phyloP scores from a whole-genome alignment of 2,888 invertebrate genomes.

The Drosophila lutescens region DNA sequence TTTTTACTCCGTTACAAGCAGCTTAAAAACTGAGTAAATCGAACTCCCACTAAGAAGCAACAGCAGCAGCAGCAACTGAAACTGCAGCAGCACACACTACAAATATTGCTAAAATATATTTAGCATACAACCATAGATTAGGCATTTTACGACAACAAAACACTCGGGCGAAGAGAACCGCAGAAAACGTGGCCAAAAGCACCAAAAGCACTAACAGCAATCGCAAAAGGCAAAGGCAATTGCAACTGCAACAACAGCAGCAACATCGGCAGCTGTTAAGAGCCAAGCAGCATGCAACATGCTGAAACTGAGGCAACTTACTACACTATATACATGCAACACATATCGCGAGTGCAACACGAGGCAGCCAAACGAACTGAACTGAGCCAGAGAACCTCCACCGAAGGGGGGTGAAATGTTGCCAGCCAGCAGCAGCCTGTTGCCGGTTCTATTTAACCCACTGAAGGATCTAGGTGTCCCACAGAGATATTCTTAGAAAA shows the following conservation, averaged over 20 bases:
- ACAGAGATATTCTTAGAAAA: too few relatives aligned
- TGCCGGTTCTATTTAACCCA: slow-evolving; percentile 37
- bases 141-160: slow-evolving; percentile 55
- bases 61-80: too few relatives aligned
- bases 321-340: slow-evolving; percentile 17
- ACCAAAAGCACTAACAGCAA: slow-evolving; percentile 16
- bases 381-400: neutral
- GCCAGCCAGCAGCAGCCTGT: slow-evolving; percentile 48
- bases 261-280: slow-evolving; percentile 40
- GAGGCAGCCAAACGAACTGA: slow-evolving; percentile 14
- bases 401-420: slow-evolving; percentile 29
- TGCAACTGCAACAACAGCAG: slow-evolving; percentile 16
- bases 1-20: neutral
- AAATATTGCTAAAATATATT: slow-evolving; percentile 58
- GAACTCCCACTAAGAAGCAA: slow-evolving; percentile 39
- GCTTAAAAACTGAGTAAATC: slow-evolving; percentile 18
- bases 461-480: neutral
- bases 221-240: slow-evolving; percentile 10
- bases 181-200: slow-evolving; percentile 17
- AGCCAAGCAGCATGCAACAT: slow-evolving; percentile 40
- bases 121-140: slow-evolving; percentile 63
- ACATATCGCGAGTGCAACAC: slow-evolving; percentile 36
- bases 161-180: slow-evolving; percentile 19
- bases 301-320: slow-evolving; percentile 31
- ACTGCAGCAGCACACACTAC: slow-evolving; percentile 19